Evolutionary conservation across 2,797 vertebrate species (phyloP), one percentile per base, ranked within the genome.

Genomic region (Enteromius thamalakanensis): DNA sequence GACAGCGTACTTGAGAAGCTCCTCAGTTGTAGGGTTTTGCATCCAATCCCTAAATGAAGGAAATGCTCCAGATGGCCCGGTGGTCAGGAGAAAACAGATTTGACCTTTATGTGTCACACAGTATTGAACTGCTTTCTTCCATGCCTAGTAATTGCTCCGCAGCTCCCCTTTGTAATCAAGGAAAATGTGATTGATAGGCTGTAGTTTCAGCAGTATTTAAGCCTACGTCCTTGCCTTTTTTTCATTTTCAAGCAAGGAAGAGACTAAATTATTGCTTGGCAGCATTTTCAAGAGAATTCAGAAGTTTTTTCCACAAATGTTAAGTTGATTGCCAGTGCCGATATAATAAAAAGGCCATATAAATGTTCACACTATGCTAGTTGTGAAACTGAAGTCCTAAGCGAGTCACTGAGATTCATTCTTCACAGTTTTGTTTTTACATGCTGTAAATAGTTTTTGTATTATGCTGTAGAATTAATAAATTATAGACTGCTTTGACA

Each of bases 391-490:
- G 88, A 84, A 68, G 58, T 86, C 86, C 87, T 47, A 90, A 87
- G 68, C 87, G 85, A 86, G 86, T 90, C 89, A 47, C 62, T 58
- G 65, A 58, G 64, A 58, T 76, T 82, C 72, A 53, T 86, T 91
- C 70, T 86, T 90, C 81, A 81, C 77, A 85, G 68, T 89, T 91
- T 86, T 91, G 89, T 93, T 94, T 93, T 89, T 91, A 91, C 87
- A 87, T 88, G 88, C 84, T 94, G 93, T 94, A 93, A 53, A 92
- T 89, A 86, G 53, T 90, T 93, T 94, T 94, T 92, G 91, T 94
- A 94, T 47, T 47, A 91, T 91, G 87, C 86, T 90, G 69, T 92
- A 87, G 86, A 91, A 87, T 89, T 67, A 94, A 95, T 94, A 94
- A 95, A 95, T 93, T 90, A 89, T 90, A 86, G 82, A 87, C 68